phyloP scores from a whole-genome alignment of 2,797 vertebrate species.

The Clarias platycephalus region DNA sequence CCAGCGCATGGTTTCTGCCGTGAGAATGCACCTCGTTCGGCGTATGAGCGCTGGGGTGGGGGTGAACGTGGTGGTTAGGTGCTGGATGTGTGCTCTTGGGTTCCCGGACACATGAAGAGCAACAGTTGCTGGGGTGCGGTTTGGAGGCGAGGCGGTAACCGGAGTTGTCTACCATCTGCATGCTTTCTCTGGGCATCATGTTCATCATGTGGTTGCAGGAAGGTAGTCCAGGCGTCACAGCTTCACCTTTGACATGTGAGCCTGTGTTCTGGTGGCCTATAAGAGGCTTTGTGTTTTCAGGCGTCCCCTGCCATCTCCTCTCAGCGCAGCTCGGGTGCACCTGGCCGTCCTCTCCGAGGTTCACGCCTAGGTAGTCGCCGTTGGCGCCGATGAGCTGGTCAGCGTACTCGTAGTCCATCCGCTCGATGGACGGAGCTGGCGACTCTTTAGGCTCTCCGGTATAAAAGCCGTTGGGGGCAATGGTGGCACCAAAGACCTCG shows the following conservation, averaged over 20 bases:
- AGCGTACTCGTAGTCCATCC: conserved; percentile 75
- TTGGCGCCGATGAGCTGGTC: conserved; percentile 81
- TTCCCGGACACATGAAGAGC: conserved; percentile 72
- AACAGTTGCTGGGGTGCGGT: conserved; percentile 68
- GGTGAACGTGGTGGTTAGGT: conserved; percentile 64
- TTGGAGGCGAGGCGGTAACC: conserved; percentile 50
- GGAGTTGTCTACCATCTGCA: conserved; percentile 87
- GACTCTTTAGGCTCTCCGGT: conserved; percentile 74
- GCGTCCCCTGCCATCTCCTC: conserved; percentile 80
- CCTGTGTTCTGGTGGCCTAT: conserved; percentile 59
- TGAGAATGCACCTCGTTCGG: conserved; percentile 41
- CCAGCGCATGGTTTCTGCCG: conserved; percentile 48
- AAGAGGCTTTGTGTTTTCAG: conserved; percentile 68
- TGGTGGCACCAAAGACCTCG: conserved; percentile 92
- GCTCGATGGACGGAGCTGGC: conserved; percentile 67
- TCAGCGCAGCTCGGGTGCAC: conserved; percentile 85
- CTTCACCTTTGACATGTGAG: conserved; percentile 75
- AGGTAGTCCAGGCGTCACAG: conserved; percentile 67
- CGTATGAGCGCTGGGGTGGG: conserved; percentile 63
- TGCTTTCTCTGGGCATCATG: conserved; percentile 64
- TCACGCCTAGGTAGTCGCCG: conserved; percentile 76
- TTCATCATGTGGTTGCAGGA: conserved; percentile 71
- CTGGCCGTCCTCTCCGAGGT: conserved; percentile 75
- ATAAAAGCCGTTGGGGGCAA: conserved; percentile 88
- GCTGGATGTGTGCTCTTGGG: conserved; percentile 60